Evolutionary conservation across 2,888 invertebrate genomes (phyloP), one percentile per base, ranked within the genome.

Genomic region (Beris morrisii): DNA sequence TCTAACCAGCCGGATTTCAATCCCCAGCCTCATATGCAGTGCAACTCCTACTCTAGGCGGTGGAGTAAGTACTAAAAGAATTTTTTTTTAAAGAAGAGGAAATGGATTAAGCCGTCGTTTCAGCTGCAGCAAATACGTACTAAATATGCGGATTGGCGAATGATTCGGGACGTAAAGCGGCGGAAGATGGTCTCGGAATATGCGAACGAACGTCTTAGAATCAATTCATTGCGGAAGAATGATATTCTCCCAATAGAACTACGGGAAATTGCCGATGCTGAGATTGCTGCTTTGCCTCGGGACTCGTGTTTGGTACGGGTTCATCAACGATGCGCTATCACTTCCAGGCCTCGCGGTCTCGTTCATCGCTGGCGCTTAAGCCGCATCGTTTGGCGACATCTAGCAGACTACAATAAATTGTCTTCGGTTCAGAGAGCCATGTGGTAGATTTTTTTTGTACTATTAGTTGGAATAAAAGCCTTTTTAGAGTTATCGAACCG

Each of bases 361-460:
- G 89, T 95, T 0, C 78, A 83, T 56, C 86, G 89, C 64, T 98
- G 93, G 89, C 86, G 95, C 61, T 77, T 98, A 67, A 95, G 96
- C 75, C 86, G 97, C 75, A 92, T 97, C 70, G 87, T 94, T 5
- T 99, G 93, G 85, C 86, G 97, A 69, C 87, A 93, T 75, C 83
- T 95, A 69, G 95, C 94, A 0, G 98, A 99, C 83, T 91, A 97
- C 79, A 97, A 97, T 80, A 90, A 93, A 79, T 79, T 98, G 46
- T 86, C 92, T 15, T 97, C 97, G 46, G 88, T 97, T 0, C 95
- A 95, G 78, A 85, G 97, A 77, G 95, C 97, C n/a, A 90, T 92
- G 85, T 98, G 97, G 97, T 81, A 79, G 70, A 72, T 22, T 22
- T 22, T n/a, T 2, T 2, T 22, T 22, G 22, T 22, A 22, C 22